Evolutionary conservation across 2,113 vertebrate genomes (phyloP).

Genomic region (Semnornis frantzii): DNA sequence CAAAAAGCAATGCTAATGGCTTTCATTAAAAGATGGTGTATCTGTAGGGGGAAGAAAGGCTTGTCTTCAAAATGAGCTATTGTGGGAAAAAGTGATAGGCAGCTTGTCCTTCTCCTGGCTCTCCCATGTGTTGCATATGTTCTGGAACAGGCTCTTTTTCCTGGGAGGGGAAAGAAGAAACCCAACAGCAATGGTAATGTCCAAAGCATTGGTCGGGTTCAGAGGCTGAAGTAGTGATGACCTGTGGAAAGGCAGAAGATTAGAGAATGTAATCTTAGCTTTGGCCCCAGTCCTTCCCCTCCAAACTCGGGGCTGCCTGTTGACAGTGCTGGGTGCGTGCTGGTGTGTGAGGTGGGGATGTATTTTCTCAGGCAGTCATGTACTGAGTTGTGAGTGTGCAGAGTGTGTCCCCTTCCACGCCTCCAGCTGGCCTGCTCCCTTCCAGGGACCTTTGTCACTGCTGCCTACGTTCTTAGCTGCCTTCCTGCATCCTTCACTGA

Average conservation of each 20-base stretch:
- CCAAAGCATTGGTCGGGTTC: background rate
- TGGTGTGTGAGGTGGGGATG: background rate
- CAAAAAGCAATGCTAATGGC: conserved; percentile 35
- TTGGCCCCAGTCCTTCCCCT: background rate
- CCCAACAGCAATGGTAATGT: background rate
- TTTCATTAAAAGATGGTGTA: conserved; percentile 47
- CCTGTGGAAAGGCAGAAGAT: conserved; percentile 40
- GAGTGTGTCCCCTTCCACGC: background rate
- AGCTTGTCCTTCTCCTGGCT: background rate
- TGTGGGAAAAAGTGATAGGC: conserved; percentile 40
- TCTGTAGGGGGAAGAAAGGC: conserved; percentile 9
- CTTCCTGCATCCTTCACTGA: background rate
- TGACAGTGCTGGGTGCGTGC: background rate
- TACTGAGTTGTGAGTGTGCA: background rate
- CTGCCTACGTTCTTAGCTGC: background rate
- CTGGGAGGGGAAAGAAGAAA: background rate
- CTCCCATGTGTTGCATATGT: background rate
- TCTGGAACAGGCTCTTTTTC: background rate
- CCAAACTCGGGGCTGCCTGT: background rate
- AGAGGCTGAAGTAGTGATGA: conserved; percentile 17
- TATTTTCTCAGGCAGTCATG: background rate
- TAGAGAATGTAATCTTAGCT: conserved; percentile 18
- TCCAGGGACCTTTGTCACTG: background rate
- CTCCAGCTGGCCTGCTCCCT: background rate
- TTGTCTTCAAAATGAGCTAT: conserved; percentile 25